phyloP scores from a whole-genome alignment of 2,113 vertebrate genomes.

The Bubo blakistoni region DNA sequence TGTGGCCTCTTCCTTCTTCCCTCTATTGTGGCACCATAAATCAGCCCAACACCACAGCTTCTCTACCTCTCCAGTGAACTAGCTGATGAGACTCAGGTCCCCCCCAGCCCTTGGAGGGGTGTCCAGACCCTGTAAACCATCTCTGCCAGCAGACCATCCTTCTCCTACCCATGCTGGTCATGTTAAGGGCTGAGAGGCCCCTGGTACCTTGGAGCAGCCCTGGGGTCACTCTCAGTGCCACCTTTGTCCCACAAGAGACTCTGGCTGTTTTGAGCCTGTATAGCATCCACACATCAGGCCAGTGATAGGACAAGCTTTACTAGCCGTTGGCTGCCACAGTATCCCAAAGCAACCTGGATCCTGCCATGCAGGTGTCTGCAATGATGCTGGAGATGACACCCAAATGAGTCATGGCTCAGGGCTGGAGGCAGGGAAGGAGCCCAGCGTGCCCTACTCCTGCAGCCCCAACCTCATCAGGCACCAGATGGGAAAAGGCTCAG shows the following conservation, averaged over 20 bases:
- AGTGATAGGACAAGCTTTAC: not conserved
- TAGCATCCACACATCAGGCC: not conserved
- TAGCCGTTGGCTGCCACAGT: not conserved
- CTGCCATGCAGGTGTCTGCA: not conserved
- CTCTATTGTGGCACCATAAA: accelerated
- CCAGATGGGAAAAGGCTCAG: not conserved
- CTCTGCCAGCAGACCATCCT: not conserved
- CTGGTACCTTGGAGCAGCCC: not conserved
- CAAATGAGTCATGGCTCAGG: accelerated
- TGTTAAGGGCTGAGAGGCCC: not conserved
- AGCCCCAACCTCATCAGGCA: not conserved
- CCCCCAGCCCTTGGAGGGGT: not conserved
- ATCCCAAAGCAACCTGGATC: not conserved
- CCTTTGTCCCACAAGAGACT: accelerated
- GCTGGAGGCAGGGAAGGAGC: not conserved
- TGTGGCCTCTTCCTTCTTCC: not conserved
- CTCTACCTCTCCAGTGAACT: not conserved
- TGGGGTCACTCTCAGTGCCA: accelerated
- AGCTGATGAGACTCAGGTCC: not conserved
- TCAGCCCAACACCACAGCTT: not conserved
- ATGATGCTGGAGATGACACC: accelerated
- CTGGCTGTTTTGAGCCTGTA: not conserved
- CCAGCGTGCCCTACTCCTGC: accelerated
- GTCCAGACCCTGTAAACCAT: not conserved
- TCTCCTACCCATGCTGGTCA: accelerated